Evolutionary conservation across 1,140 invertebrate species (phyloP).

Genomic region (Paraescarpia echinospica): DNA sequence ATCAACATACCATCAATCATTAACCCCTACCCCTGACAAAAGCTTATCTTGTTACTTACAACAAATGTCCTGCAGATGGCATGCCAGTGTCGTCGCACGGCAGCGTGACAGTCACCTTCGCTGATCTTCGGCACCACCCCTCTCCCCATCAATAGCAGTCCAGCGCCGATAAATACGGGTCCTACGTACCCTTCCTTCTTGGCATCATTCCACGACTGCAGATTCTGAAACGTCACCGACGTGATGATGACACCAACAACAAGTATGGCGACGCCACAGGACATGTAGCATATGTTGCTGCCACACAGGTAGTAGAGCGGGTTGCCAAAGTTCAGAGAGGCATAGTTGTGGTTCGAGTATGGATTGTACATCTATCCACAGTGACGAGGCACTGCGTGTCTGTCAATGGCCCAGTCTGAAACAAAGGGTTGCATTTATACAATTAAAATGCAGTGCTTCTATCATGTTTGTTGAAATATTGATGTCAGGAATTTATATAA

Average conservation of each 20-base stretch:
- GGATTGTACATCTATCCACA: not conserved
- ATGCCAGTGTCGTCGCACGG: constrained; percentile 1
- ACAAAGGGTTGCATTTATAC: not conserved
- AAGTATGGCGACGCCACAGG: constrained; percentile 41
- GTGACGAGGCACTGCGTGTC: not conserved
- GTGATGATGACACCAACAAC: constrained; percentile 50
- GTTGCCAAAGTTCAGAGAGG: constrained; percentile 31
- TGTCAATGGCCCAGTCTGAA: not conserved
- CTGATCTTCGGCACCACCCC: constrained; percentile 41
- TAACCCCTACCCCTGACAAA: too few relatives aligned
- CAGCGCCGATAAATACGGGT: constrained; percentile 44
- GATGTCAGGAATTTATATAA: too few relatives aligned
- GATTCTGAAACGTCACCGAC: constrained; percentile 47
- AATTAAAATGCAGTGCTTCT: not conserved
- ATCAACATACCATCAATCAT: not conserved
- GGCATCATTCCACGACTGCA: constrained; percentile 36
- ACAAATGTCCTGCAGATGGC: constrained; percentile 1
- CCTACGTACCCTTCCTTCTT: constrained; percentile 44
- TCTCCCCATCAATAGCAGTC: constrained; percentile 41
- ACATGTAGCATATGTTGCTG: constrained; percentile 46
- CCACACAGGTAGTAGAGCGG: constrained; percentile 43
- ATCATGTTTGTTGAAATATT: too few relatives aligned
- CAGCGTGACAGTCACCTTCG: constrained; percentile 7
- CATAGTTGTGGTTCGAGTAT: not conserved
- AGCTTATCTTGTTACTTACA: not conserved